Evolutionary conservation across 2,888 invertebrate genomes (phyloP).

Genomic region (Gymnosoma rotundatum): DNA sequence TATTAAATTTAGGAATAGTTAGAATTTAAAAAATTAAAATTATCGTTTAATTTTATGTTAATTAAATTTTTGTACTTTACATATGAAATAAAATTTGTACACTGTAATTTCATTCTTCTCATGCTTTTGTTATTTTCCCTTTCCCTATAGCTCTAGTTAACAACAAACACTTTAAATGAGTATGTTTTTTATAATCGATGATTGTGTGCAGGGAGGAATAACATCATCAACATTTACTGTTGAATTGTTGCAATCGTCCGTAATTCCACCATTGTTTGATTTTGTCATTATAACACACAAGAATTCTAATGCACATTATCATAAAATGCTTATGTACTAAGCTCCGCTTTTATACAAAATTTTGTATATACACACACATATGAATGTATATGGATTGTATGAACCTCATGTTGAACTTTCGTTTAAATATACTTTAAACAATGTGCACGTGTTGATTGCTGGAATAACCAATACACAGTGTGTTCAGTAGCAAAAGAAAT

Average conservation of each 20-base stretch:
- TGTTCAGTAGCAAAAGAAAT: too few species aligned
- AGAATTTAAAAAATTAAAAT: neutral
- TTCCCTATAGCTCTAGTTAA: neutral
- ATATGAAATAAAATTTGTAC: neutral
- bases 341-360: conserved; percentile 1
- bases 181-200: neutral
- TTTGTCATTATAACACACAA: conserved; percentile 29
- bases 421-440: conserved; percentile 8
- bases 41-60: conserved; percentile 18
- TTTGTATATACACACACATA: neutral
- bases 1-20: too few species aligned
- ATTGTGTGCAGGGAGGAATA: neutral
- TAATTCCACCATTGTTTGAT: conserved; percentile 46
- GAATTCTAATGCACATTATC: neutral
- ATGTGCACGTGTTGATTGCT: neutral
- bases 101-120: neutral
- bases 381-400: neutral
- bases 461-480: neutral
- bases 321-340: neutral
- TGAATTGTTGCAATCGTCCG: conserved; percentile 16
- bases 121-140: conserved; percentile 5
- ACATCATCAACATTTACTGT: conserved; percentile 27
- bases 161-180: conserved; percentile 4
- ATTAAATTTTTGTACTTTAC: neutral
- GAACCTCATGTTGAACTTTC: neutral